Evolutionary conservation across 2,113 vertebrate genomes (phyloP), one percentile per base, ranked within the genome.

Genomic region (Gobio gobio): DNA sequence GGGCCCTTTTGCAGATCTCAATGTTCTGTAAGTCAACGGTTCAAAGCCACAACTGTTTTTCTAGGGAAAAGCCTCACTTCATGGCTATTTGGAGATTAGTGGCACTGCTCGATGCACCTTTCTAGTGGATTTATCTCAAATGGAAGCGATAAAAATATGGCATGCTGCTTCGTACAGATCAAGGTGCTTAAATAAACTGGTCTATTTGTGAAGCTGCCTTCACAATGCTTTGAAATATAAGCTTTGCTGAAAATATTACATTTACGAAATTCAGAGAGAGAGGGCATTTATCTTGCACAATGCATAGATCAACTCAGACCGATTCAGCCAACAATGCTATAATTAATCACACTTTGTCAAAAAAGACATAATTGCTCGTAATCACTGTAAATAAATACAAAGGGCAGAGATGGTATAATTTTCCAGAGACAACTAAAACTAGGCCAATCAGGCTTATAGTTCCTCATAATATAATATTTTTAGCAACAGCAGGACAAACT

Each of bases 21-120:
- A 10, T 63, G 20, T 82, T 61, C 36, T 78, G 36, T 72, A 51
- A 72, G 79, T 72, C 74, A 58, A 64, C 43, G 5, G 45, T 83
- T 84, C 79, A 78, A 68, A 86, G 76, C 24, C 36, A 45, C n/a
- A 72, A 49, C 72, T 14, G 51, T 64, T 49, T 59, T 79, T 36
- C n/a, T 4, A 82, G 24, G 29, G 29, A 49, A 78, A 83, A 72
- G 18, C 85, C 86, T 86, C 79, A 72, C 83, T 88, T 89, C 88
- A 86, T 33, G 58, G 70, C 77, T 89, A 83, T 89, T 75, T 86
- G 72, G 45, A 89, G 86, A 92, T 91, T 87, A 88, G 86, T 54
- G 74, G 26, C 64, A 75, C 20, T 80, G 82, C 78, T 84, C 61
- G 78, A 74, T 66, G 82, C 74, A 79, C 87, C 43, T 78, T 56